Conservation (phyloP, 2,113 vertebrate species). For the Aleadryas rufinucha region DNA sequence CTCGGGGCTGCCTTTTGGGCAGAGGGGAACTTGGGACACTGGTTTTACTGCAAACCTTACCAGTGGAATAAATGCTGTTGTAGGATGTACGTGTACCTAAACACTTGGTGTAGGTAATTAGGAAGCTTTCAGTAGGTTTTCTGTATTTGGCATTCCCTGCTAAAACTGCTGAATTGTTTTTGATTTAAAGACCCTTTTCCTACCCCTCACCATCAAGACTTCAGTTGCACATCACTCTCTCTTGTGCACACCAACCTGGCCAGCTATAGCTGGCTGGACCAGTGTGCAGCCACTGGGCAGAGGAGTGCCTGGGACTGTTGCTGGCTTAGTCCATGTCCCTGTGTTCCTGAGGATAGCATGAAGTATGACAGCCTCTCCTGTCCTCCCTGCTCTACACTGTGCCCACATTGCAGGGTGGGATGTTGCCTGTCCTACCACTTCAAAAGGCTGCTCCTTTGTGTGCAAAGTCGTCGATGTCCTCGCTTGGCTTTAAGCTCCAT, state of each 20-base stretch:
- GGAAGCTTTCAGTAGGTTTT: background rate
- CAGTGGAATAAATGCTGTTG: background rate
- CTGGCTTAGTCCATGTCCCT: background rate
- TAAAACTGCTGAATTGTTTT: background rate
- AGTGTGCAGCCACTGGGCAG: background rate
- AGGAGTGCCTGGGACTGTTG: rapidly evolving
- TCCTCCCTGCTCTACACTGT: background rate
- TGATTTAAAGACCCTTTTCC: background rate
- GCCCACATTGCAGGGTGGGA: background rate
- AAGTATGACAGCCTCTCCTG: background rate
- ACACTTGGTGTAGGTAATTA: background rate
- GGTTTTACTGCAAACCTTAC: background rate
- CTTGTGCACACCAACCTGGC: no score
- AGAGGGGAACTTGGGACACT: background rate
- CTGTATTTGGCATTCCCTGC: background rate
- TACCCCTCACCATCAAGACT: background rate
- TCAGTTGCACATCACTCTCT: background rate
- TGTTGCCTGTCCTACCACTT: background rate
- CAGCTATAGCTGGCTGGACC: background rate
- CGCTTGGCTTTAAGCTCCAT: background rate
- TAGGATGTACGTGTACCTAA: background rate
- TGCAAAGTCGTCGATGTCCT: background rate
- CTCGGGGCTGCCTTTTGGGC: background rate
- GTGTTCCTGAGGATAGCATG: rapidly evolving
- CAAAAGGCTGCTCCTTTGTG: background rate